Evolutionary conservation across 2,888 invertebrate species (phyloP), one percentile per base, ranked within the genome.

Genomic region (Xylota sylvarum): DNA sequence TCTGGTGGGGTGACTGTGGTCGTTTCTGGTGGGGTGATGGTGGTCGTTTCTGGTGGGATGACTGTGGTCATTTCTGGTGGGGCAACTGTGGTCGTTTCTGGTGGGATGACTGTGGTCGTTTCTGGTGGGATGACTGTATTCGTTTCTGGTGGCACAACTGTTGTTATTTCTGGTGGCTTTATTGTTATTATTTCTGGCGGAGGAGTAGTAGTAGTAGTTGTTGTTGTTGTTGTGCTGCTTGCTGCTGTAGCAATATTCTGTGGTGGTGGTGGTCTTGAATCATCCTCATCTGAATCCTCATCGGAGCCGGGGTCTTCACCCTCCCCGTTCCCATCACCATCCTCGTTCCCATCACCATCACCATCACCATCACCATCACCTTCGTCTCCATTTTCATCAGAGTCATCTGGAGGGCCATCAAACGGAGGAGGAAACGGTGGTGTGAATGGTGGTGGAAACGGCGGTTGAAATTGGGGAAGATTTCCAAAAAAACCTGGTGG

Each of bases 281-380:
- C 10, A 4, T 58, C 81, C 0, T 56, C 86, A 1, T 77, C 77
- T 7, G 74, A 55, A 3, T 78, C 86, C 0, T 77, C 69, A 4
- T 84, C 81, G 0, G 37, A 37, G 1, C 88, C 84, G 7, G 9
- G 1, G 12, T 88, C 86, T 0, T 67, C 56, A 4, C 40, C 74
- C 0, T 32, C 48, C 2, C 23, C 3, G 0, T 55, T 73, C 10
- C 30, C 55, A 4, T 52, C 70, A 6, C 0, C 77, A 0, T 14
- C 43, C 2, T n/a, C 46, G 12, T 17, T 19, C 10, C 32, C 32
- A 32, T 6, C 32, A 6, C 32, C 32, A 6, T 6, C 32, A 32
- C 6, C 4, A 32, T 32, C 4, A 6, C 32, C 32, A 32, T 6
- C 32, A 32, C 6, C 4, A 32, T 32, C 4, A 32, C 6, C 32